Percentiles rank a stretch among this genome's conserved stretches.
phyloP scores from a whole-genome alignment of 2,888 invertebrate genomes.

The Theretra japonica region DNA sequence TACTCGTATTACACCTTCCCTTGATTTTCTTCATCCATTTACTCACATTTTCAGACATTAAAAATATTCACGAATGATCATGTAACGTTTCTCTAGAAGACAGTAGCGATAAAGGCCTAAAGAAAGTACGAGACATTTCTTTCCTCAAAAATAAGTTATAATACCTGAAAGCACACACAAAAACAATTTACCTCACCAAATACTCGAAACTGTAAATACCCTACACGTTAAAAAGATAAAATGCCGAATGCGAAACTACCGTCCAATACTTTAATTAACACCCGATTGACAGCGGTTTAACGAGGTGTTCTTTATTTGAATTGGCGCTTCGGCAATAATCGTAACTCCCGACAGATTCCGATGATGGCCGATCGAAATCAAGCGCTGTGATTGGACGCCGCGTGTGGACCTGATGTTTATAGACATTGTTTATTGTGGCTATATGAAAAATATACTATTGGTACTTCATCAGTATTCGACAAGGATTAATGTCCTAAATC shows the following conservation, averaged over 20 bases:
- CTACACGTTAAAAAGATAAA: background rate
- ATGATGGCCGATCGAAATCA: constrained; percentile 21
- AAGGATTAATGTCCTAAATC: too few relatives aligned
- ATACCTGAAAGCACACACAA: too few relatives aligned
- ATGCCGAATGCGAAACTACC: background rate
- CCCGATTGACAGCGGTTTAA: constrained; percentile 37
- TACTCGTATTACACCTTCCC: too few relatives aligned
- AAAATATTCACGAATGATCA: too few relatives aligned
- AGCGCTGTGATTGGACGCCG: constrained; percentile 15
- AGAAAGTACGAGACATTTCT: too few relatives aligned
- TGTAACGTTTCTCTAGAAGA: too few relatives aligned
- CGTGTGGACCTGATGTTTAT: constrained; percentile 1
- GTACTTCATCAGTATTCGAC: background rate
- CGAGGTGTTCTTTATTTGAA: constrained; percentile 33
- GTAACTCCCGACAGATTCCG: constrained; percentile 22
- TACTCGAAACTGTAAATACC: background rate
- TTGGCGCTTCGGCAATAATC: constrained; percentile 15
- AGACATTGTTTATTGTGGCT: background rate
- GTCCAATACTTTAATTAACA: constrained; percentile 18
- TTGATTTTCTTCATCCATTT: too few relatives aligned
- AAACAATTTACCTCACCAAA: background rate
- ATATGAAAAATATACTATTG: constrained; percentile 18
- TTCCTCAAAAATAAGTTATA: too few relatives aligned
- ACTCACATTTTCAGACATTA: too few relatives aligned
- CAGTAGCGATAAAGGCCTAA: too few relatives aligned